Conservation (phyloP, 2,797 vertebrate species). For the Megalops cyprinoides region DNA sequence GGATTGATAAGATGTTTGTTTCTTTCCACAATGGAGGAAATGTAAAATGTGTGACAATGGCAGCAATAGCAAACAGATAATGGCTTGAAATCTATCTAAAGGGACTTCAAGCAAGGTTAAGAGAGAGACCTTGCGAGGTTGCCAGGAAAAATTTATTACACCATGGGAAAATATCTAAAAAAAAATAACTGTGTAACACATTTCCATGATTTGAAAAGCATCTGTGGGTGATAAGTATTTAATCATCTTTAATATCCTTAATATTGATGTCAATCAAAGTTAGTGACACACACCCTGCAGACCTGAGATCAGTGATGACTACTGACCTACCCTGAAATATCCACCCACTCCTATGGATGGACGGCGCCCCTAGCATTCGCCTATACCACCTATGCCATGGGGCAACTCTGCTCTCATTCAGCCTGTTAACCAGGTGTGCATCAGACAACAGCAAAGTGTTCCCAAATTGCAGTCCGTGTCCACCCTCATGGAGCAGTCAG, state of each 20-base stretch:
- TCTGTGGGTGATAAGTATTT: background rate
- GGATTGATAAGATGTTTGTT: background rate
- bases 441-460: background rate
- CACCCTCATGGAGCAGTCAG: background rate
- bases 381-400: no score
- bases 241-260: no score
- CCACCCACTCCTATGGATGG: no score
- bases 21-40: background rate
- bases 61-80: constrained; percentile 16
- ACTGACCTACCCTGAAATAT: no score
- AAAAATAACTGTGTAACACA: background rate
- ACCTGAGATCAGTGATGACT: no score
- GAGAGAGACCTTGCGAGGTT: constrained; percentile 3
- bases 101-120: constrained; percentile 8
- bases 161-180: constrained; percentile 4
- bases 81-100: background rate
- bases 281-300: no score
- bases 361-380: no score
- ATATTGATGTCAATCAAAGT: no score
- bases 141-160: constrained; percentile 19
- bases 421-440: constrained; percentile 16
- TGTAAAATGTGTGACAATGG: background rate
- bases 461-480: background rate
- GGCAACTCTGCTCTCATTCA: no score
- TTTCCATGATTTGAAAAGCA: background rate